Conservation (phyloP, 2,797 vertebrate genomes). For the Smutsia temminckii region DNA sequence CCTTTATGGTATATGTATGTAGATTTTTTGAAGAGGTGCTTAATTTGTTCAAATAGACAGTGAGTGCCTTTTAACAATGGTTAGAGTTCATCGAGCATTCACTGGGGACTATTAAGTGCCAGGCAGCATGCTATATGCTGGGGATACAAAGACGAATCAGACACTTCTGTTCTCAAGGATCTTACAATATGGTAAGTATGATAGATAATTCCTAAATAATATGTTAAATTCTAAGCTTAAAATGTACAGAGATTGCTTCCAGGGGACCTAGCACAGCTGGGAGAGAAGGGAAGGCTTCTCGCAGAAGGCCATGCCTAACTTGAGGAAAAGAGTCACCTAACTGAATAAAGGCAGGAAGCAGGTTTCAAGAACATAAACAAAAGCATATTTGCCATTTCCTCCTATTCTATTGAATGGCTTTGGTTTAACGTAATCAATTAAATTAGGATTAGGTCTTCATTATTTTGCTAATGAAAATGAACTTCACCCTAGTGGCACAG, state of each 20-base stretch:
- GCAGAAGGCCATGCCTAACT: not conserved
- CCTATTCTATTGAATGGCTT: not conserved
- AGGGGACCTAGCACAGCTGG: not conserved
- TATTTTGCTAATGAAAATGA: slow-evolving; percentile 52
- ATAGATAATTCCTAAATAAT: not conserved
- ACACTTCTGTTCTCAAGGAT: not conserved
- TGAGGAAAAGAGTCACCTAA: not conserved
- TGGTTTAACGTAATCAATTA: slow-evolving; percentile 18
- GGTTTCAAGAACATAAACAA: not conserved
- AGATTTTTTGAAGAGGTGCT: not conserved
- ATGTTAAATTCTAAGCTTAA: not conserved
- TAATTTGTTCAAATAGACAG: not conserved
- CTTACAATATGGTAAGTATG: not conserved
- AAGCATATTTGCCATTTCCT: not conserved
- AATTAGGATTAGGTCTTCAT: not conserved
- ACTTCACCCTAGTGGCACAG: not conserved
- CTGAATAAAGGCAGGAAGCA: not conserved
- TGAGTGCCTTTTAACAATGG: not conserved
- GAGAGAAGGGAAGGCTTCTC: not conserved
- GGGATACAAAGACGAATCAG: not conserved
- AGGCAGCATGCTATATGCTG: not conserved
- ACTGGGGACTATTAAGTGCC: not conserved
- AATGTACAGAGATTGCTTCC: not conserved
- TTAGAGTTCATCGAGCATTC: not conserved
- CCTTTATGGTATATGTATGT: not conserved